Evolutionary conservation across 2,113 vertebrate genomes (phyloP), one percentile per base, ranked within the genome.

Genomic region (Taurulus bubalis): DNA sequence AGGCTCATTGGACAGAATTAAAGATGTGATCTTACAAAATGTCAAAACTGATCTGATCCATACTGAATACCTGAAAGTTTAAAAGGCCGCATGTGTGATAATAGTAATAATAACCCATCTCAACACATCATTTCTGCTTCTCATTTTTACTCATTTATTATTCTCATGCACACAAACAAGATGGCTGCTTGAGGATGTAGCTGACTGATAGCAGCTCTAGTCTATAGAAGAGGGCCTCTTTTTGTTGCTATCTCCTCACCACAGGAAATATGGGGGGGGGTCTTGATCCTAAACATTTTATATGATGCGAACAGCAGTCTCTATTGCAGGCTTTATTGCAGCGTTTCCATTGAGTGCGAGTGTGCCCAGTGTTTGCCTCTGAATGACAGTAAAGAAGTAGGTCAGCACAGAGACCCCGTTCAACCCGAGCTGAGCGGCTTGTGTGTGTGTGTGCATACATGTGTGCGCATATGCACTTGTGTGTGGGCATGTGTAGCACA

Each of bases 361-460:
- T 2, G 82, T 86, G 81, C 60, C 77, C 59, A 66, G 76, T 26
- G 73, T 83, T 81, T 64, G 77, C 45, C 79, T 83, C 58, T 55
- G 77, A 75, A 76, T 86, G 76, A 81, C 42, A 28, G 81, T 51
- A 75, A 87, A 90, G 91, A 94, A 94, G 91, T 95, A 94, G 94
- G 93, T 94, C 94, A 94, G 83, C 34, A 11, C 36, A 73, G 83
- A 90, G 86, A 92, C 83, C 88, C 87, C 3, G 75, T 71, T 91
- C 84, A 88, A 85, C 87, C 79, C 66, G 68, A 71, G 83, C 68
- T 78, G 64, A 92, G 83, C 84, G n/a, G 68, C 30, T 65, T 72
- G 78, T 38, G 20, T 55, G 84, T 38, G 30, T 16, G 70, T 58
- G 82, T 42, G 30, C 20, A 69, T 63, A 49, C 18, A 55, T 28